Percentiles rank a stretch among this genome's conserved stretches.
These are phyloP conservation scores for Aplysina aerophoba DNA, from an alignment of 37 sponge, comb jelly and placozoan species.

Conservation along the genomic window DNA sequence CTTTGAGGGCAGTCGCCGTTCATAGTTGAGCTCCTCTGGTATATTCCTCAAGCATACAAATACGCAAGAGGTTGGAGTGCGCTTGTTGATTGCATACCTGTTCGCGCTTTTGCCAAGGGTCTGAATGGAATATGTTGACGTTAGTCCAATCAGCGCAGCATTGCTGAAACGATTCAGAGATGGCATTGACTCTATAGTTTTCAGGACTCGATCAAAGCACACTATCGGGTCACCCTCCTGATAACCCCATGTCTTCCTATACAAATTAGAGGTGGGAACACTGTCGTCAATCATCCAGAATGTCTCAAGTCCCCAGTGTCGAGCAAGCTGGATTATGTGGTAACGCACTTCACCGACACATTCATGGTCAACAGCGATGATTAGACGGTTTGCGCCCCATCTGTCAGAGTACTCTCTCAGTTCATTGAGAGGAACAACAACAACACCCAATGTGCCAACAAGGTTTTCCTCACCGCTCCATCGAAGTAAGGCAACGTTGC, in stretches of 20 bases:
- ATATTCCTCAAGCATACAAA: background rate
- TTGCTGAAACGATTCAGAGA: background rate
- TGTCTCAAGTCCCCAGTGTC: background rate
- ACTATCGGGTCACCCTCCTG: too few relatives aligned
- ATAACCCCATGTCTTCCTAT: background rate
- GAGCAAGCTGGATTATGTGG: background rate
- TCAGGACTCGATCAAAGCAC: background rate
- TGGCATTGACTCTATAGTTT: background rate
- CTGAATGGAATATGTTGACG: background rate
- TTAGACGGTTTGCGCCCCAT: background rate
- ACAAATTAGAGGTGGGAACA: background rate
- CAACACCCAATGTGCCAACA: background rate
- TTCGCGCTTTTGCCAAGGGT: background rate
- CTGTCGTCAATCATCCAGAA: slow-evolving; percentile 11
- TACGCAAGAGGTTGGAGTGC: background rate
- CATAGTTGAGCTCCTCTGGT: background rate
- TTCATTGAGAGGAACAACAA: too few relatives aligned
- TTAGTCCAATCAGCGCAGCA: background rate
- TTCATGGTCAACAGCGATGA: background rate
- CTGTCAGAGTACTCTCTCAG: background rate
- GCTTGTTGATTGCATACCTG: background rate
- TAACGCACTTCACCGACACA: background rate
- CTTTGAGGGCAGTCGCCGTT: background rate
- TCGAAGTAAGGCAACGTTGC: background rate
- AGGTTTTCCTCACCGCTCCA: too few relatives aligned